phyloP scores from a whole-genome alignment of 1,140 invertebrate genomes.

The Zaprionus taronus region DNA sequence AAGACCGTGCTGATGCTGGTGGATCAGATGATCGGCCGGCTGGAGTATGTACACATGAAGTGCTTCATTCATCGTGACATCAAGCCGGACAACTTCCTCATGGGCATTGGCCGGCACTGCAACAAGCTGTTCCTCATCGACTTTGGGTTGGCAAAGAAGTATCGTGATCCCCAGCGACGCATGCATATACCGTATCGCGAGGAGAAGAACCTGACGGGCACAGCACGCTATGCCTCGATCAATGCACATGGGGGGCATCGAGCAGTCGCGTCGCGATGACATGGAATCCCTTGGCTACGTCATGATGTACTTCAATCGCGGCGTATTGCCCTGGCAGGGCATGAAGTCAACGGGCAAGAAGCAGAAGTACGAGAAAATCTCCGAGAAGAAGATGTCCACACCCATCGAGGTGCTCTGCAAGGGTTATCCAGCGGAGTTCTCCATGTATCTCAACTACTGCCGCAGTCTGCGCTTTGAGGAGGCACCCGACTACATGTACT shows the following conservation, averaged over 20 bases:
- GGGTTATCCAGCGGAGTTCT: constrained; percentile 98
- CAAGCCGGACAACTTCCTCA: constrained; percentile 99
- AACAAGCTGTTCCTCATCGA: constrained; percentile 99
- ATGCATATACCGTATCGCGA: constrained; percentile 97
- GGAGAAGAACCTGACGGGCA: constrained; percentile 98
- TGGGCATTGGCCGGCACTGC: constrained; percentile 98
- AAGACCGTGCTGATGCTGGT: constrained; percentile 99
- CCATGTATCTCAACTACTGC: constrained; percentile 99
- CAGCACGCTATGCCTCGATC: constrained; percentile 98
- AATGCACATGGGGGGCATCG: constrained; percentile 98
- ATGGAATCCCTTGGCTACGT: constrained; percentile 99
- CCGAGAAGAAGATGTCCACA: constrained; percentile 99
- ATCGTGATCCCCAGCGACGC: constrained; percentile 93
- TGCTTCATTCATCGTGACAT: constrained; percentile 98
- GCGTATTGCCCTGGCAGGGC: constrained; percentile 97
- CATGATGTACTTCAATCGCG: constrained; percentile 98
- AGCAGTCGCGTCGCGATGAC: constrained; percentile 96
- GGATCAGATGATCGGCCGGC: constrained; percentile 96
- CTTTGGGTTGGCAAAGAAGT: constrained; percentile 99
- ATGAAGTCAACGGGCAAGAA: constrained; percentile 97
- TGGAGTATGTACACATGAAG: constrained; percentile 98
- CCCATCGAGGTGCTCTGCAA: constrained; percentile 97
- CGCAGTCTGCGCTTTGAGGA: constrained; percentile 98
- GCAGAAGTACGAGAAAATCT: constrained; percentile 98
- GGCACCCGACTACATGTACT: constrained; percentile 98